phyloP scores from a whole-genome alignment of 2,888 invertebrate species.

The Epistrophe eligans region DNA sequence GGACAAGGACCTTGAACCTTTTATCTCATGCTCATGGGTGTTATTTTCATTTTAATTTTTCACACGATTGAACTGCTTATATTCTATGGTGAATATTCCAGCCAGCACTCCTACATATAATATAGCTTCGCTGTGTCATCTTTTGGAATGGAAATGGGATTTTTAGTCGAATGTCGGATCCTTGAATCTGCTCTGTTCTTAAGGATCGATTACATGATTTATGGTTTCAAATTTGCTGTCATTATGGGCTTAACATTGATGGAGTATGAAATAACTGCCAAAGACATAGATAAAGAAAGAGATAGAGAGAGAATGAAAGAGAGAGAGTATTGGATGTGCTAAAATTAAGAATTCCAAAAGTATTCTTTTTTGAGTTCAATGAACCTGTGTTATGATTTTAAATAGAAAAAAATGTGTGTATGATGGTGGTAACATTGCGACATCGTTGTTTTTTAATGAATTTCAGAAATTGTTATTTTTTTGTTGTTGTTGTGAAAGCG shows the following conservation, averaged over 20 bases:
- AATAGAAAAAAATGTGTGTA: background rate
- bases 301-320: background rate
- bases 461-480: background rate
- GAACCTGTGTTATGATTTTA: slow-evolving; percentile 8
- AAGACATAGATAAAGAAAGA: background rate
- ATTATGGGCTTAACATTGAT: slow-evolving; percentile 33
- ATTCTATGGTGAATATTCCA: background rate
- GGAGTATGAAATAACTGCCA: background rate
- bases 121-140: slow-evolving; percentile 38
- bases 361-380: slow-evolving; percentile 12
- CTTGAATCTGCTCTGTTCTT: slow-evolving; percentile 6
- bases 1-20: slow-evolving; percentile 49
- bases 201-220: slow-evolving; percentile 64
- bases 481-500: background rate
- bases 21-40: slow-evolving; percentile 1
- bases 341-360: slow-evolving; percentile 29
- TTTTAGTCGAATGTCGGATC: slow-evolving; percentile 27
- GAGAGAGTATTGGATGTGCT: background rate
- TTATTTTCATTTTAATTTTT: slow-evolving; percentile 50
- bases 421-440: slow-evolving; percentile 4
- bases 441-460: slow-evolving; percentile 16
- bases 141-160: slow-evolving; percentile 20
- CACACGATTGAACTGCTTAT: slow-evolving; percentile 51
- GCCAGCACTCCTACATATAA: background rate
- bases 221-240: slow-evolving; percentile 48